These are phyloP conservation scores for Perizoma affinitatum DNA, from an alignment of 2,888 invertebrate species.

Conservation along the genomic window DNA sequence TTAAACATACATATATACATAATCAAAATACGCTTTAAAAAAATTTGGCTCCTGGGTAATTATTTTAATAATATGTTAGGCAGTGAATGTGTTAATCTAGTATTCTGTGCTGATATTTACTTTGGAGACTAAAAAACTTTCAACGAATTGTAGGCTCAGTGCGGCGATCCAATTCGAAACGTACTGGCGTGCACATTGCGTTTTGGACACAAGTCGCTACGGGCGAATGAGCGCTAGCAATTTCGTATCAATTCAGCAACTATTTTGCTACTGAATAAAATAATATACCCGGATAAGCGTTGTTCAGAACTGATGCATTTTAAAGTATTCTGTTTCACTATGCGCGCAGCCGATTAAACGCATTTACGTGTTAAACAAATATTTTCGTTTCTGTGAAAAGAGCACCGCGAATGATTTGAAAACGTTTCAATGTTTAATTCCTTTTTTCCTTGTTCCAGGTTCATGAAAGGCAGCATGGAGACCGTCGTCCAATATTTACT, in stretches of 20 bases:
- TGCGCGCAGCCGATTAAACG: background rate
- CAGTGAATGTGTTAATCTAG: too few relatives aligned
- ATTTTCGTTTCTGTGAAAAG: conserved; percentile 7
- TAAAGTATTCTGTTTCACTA: conserved; percentile 5
- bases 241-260: conserved; percentile 15
- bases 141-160: background rate
- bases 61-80: too few relatives aligned
- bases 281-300: conserved; percentile 15
- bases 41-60: too few relatives aligned
- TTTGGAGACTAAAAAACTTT: background rate
- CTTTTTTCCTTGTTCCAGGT: conserved; percentile 75
- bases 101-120: too few relatives aligned
- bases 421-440: conserved; percentile 37
- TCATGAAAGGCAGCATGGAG: conserved; percentile 67
- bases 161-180: background rate
- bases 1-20: too few relatives aligned
- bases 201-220: conserved; percentile 7
- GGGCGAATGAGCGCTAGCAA: conserved; percentile 6
- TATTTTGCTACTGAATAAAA: conserved; percentile 9
- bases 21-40: too few relatives aligned
- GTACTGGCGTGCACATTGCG: background rate
- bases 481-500: conserved; percentile 80
- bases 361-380: conserved; percentile 2
- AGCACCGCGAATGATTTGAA: conserved; percentile 11
- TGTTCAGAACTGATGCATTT: conserved; percentile 13